phyloP scores from a whole-genome alignment of 1,140 invertebrate species.

The Ladona fulva region DNA sequence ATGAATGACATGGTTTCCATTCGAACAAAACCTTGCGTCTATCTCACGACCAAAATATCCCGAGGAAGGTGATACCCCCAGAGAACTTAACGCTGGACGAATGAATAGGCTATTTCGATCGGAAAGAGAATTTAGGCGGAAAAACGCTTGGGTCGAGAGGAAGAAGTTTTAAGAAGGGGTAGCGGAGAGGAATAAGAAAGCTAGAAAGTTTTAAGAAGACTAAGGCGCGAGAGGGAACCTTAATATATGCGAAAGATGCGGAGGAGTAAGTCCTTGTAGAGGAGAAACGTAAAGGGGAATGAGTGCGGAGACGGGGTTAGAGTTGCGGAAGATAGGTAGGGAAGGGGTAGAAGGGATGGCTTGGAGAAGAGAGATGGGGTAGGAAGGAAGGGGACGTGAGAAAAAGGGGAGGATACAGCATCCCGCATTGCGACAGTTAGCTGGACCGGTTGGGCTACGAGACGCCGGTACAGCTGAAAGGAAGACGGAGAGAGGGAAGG shows the following conservation, averaged over 20 bases:
- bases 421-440: constrained; percentile 2
- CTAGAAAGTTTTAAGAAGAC: no score
- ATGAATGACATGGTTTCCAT: no score
- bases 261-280: neutral
- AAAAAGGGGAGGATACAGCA: constrained; percentile 8
- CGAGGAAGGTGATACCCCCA: no score
- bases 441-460: neutral
- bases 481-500: neutral
- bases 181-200: no score
- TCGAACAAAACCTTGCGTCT: no score
- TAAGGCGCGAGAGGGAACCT: neutral
- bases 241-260: neutral
- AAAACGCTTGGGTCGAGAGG: no score
- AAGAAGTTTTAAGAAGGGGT: no score
- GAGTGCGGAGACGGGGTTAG: neutral
- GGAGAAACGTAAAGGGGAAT: neutral
- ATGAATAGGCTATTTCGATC: no score
- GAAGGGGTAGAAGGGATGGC: neutral
- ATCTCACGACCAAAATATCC: no score
- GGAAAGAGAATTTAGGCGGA: no score
- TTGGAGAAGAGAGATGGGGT: neutral
- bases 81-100: no score
- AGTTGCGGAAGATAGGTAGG: neutral
- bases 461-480: neutral
- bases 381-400: neutral